phyloP scores from a whole-genome alignment of 2,113 vertebrate species.

The Cranoglanis bouderius region DNA sequence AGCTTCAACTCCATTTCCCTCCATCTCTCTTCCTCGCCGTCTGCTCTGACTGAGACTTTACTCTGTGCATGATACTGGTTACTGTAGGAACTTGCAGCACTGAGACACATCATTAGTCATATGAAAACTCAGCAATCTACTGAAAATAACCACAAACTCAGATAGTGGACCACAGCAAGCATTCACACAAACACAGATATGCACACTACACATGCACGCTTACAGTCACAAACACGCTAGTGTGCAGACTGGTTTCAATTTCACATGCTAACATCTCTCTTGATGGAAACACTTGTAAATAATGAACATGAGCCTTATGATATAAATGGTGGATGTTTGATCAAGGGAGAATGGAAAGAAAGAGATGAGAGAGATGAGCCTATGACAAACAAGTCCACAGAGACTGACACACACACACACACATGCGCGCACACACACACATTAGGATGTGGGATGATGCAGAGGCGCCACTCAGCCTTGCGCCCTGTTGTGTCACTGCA shows the following conservation, averaged over 20 bases:
- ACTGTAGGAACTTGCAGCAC: conserved; percentile 19
- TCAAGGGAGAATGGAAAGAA: conserved; percentile 16
- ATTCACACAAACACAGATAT: background rate
- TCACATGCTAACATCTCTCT: background rate
- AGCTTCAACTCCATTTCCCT: conserved; percentile 31
- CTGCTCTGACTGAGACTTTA: background rate
- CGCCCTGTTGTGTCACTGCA: conserved; percentile 74
- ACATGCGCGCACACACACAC: conserved; percentile 56
- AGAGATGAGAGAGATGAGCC: conserved; percentile 18
- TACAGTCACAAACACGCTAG: background rate
- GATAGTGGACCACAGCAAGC: conserved; percentile 2
- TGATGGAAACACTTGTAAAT: conserved; percentile 12
- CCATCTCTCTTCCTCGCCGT: conserved; percentile 11
- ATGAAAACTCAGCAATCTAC: conserved; percentile 46
- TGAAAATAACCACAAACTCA: conserved; percentile 42
- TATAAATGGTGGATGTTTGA: conserved; percentile 17
- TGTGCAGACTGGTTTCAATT: background rate
- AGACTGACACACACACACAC: conserved; percentile 47
- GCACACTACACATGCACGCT: background rate
- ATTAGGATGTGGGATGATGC: conserved; percentile 51
- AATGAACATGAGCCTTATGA: conserved; percentile 4
- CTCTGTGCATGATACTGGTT: background rate
- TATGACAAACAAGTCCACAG: conserved; percentile 8
- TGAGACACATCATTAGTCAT: conserved; percentile 45
- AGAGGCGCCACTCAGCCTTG: conserved; percentile 68